Evolutionary conservation across 2,113 vertebrate genomes (phyloP), one percentile per base, ranked within the genome.

Genomic region (Cyprinodon variegatus): DNA sequence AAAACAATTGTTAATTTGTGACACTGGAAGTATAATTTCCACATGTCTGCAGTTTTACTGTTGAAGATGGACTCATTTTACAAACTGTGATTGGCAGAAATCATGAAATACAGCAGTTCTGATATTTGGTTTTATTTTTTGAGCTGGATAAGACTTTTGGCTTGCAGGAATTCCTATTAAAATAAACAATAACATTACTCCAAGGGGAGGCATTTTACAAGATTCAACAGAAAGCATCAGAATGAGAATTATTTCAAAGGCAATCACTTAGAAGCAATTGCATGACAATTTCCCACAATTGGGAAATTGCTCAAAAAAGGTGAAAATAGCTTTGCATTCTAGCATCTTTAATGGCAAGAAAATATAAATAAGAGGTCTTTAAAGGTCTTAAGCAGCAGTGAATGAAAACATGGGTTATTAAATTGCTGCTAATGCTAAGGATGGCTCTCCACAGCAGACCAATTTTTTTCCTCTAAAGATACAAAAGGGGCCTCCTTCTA

Each of bases 231-330:
- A 65, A 61, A 67, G 68, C 76, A 77, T 90, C 61, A 82, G 74
- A 88, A 76, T 88, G 72, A 87, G 77, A 83, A 80, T 73, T 79
- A 77, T 88, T 92, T 81, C 66, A 85, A 78, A 76, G 76, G 83
- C 86, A 83, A 79, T 85, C 84, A 68, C 67, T 81, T 85, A 64
- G 70, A 85, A 84, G 77, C 88, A 91, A 93, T 93, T 90, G 91
- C 84, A 84, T 88, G 88, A 91, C 88, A 86, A 89, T 76, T 75
- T 86, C 79, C 68, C 38, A 78, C 62, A 86, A 82, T 84, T 73
- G 12, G 76, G 77, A 61, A 82, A 90, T 76, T 83, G 78, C 80
- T 90, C 78, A 83, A 87, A 88, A 85, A 87, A 82, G 70, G n/a
- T 50, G 62, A 48, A 61, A 80, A 62, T 71, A 73, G 78, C 65